Conservation (phyloP, 1,140 invertebrate genomes). For the Goniozus legneri region DNA sequence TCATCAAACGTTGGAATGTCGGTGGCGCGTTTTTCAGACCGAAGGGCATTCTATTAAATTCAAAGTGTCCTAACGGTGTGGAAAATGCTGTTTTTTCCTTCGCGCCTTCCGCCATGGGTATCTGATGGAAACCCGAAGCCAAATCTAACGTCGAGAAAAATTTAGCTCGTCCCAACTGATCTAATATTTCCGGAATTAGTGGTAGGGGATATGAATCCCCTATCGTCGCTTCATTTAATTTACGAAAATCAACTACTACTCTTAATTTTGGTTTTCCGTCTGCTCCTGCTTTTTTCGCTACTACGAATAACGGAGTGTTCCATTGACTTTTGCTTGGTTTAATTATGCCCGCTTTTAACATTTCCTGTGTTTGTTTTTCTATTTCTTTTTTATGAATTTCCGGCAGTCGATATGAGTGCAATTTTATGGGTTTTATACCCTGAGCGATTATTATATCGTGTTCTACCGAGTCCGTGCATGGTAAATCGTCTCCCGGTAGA, state of each 20-base stretch:
- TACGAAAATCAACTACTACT: no score
- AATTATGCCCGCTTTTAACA: neutral
- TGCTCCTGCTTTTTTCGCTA: neutral
- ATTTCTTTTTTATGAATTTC: neutral
- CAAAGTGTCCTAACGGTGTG: no score
- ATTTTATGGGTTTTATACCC: no score
- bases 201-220: neutral
- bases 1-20: no score
- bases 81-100: no score
- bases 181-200: neutral
- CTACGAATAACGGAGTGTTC: neutral
- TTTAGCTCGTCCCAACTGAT: neutral
- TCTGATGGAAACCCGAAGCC: no score
- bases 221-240: neutral
- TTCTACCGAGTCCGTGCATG: no score
- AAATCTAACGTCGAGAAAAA: constrained; percentile 26
- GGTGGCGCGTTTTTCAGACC: no score
- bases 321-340: neutral
- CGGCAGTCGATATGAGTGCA: neutral
- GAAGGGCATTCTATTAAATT: no score
- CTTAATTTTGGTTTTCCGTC: neutral
- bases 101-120: no score
- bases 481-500: no score
- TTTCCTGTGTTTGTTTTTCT: neutral
- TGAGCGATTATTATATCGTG: no score